phyloP scores from a whole-genome alignment of 2,888 invertebrate genomes.

The Entomobrya proxima region DNA sequence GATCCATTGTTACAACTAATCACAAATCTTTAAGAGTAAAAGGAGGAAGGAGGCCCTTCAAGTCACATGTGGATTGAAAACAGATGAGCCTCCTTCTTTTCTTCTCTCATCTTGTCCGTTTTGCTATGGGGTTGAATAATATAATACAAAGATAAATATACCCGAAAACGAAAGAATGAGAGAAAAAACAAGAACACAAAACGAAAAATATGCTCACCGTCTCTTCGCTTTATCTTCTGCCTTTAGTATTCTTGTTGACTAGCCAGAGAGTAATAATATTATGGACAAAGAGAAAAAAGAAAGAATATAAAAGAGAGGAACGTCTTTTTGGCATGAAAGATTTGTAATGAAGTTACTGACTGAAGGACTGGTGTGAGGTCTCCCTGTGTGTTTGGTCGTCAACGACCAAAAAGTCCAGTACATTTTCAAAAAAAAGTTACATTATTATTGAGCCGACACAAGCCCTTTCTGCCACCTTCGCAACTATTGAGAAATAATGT shows the following conservation, averaged over 20 bases:
- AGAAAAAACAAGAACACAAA: neutral
- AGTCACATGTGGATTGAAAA: slow-evolving; percentile 67
- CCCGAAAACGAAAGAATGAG: slow-evolving; percentile 40
- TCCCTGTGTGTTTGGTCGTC: slow-evolving; percentile 67
- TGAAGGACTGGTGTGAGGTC: slow-evolving; percentile 72
- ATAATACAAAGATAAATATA: slow-evolving; percentile 66
- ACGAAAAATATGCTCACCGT: slow-evolving; percentile 10
- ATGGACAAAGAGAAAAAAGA: slow-evolving; percentile 45
- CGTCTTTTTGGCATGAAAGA: slow-evolving; percentile 61
- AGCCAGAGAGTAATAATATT: slow-evolving; percentile 49
- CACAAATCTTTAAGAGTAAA: slow-evolving; percentile 49
- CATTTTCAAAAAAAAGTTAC: slow-evolving; percentile 34
- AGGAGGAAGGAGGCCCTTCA: slow-evolving; percentile 58
- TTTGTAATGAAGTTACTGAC: slow-evolving; percentile 69
- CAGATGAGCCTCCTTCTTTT: slow-evolving; percentile 63
- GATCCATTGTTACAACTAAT: slow-evolving; percentile 54
- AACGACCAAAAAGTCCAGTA: slow-evolving; percentile 72
- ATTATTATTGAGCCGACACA: slow-evolving; percentile 65
- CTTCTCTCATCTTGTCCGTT: slow-evolving; percentile 9
- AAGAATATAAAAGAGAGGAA: slow-evolving; percentile 47
- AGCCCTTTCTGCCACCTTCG: slow-evolving; percentile 72
- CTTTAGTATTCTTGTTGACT: slow-evolving; percentile 27
- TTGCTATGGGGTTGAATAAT: slow-evolving; percentile 55
- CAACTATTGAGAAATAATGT: slow-evolving; percentile 70
- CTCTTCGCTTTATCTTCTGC: slow-evolving; percentile 25